A percentile compares a stretch with the other conserved stretches of the same genome.
These are phyloP conservation scores for Artemia sp. DNA, from an alignment of 2,888 invertebrate genomes.

Conservation along the genomic window DNA sequence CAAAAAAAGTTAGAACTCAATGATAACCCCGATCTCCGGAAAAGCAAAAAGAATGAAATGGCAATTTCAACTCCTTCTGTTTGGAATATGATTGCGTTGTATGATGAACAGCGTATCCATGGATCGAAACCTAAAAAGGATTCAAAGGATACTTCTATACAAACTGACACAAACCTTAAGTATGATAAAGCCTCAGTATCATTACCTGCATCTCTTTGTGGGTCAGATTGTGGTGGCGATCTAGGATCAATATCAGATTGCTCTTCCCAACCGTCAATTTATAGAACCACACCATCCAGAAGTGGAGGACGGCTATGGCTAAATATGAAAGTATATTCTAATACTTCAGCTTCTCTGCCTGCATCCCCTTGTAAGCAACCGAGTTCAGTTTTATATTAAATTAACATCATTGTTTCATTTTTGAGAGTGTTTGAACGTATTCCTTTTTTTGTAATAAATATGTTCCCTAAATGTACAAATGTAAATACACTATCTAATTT, in stretches of 20 bases:
- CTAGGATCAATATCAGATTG: not conserved
- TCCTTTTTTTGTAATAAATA: too few species aligned
- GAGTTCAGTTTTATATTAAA: too few species aligned
- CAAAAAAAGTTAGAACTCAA: too few species aligned
- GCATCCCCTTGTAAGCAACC: not conserved
- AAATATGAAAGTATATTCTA: not conserved
- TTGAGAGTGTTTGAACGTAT: too few species aligned
- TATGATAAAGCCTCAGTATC: not conserved
- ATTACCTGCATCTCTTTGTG: not conserved
- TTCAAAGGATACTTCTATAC: not conserved
- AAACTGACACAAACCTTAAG: not conserved
- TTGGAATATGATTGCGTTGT: not conserved
- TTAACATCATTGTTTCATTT: too few species aligned
- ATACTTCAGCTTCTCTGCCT: not conserved
- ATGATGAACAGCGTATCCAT: not conserved
- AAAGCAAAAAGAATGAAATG: not conserved
- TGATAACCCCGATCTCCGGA: not conserved
- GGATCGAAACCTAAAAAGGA: not conserved
- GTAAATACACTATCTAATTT: too few species aligned
- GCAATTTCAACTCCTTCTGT: not conserved
- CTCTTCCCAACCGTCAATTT: not conserved
- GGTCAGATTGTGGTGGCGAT: slow-evolving; percentile 7
- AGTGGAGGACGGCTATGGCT: slow-evolving; percentile 9
- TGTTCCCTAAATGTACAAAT: too few species aligned
- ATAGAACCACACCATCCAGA: not conserved